Evolutionary conservation across 23 tunicate genomes (phyloP).

Genomic region (Phallusia fumigata): DNA sequence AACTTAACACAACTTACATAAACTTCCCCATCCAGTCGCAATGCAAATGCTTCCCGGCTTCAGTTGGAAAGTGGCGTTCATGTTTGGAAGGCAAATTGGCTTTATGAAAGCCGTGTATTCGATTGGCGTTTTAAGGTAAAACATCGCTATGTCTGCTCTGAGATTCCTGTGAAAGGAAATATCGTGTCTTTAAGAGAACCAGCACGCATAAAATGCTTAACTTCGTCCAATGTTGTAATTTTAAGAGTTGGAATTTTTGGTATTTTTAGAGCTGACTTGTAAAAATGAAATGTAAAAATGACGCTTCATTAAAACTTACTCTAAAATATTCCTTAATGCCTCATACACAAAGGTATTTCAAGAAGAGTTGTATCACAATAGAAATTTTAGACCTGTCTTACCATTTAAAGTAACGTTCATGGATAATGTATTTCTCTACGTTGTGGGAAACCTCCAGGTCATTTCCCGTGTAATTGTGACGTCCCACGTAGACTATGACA

Average conservation of each 20-base stretch:
- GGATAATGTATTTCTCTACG: neutral
- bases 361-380: no score
- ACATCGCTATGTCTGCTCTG: neutral
- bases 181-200: no score
- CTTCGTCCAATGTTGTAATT: no score
- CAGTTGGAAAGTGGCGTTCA: neutral
- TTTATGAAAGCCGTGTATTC: neutral
- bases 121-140: neutral
- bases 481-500: conserved; percentile 12
- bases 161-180: neutral
- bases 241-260: no score
- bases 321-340: no score
- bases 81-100: neutral
- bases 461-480: conserved; percentile 9
- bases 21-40: conserved; percentile 9
- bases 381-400: neutral
- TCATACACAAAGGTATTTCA: no score
- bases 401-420: neutral
- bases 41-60: neutral
- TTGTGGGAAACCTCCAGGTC: neutral
- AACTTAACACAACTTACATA: neutral
- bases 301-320: no score
- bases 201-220: no score
- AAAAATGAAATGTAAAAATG: no score
- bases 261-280: no score